Evolutionary conservation across 2,888 invertebrate genomes (phyloP).

Genomic region (Chymomyza caudatula): DNA sequence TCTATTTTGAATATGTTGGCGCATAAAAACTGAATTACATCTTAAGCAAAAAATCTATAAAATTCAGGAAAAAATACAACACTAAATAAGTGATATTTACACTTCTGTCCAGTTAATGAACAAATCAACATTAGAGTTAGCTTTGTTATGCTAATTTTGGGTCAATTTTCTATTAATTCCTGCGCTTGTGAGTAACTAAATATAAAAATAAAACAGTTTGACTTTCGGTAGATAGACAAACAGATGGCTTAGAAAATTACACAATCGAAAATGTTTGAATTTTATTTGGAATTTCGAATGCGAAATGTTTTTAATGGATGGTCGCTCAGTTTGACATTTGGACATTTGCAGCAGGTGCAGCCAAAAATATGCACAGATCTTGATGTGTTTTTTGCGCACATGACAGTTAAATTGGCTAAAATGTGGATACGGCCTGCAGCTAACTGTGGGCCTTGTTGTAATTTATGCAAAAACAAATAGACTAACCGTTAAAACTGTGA

Average conservation of each 20-base stretch:
- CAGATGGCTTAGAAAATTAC: not conserved
- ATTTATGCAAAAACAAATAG: not conserved
- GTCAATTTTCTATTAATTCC: constrained; percentile 23
- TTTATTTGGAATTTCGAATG: not conserved
- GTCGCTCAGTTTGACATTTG: constrained; percentile 39
- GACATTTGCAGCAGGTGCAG: constrained; percentile 54
- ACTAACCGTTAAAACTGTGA: not conserved
- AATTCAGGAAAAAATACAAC: not conserved
- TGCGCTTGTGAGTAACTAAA: not conserved
- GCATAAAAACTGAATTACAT: not conserved
- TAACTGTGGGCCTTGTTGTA: not conserved
- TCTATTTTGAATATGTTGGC: not conserved
- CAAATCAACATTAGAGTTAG: constrained; percentile 38
- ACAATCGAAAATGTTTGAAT: not conserved
- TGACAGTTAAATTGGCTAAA: constrained; percentile 31
- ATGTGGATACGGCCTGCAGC: not conserved
- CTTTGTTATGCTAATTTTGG: constrained; percentile 56
- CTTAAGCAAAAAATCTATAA: not conserved
- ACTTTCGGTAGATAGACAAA: not conserved
- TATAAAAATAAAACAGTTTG: not conserved
- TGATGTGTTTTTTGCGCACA: constrained; percentile 21
- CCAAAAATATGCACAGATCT: constrained; percentile 27
- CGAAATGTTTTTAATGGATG: not conserved
- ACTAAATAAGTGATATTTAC: not conserved
- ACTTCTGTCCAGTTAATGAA: constrained; percentile 30